These are phyloP conservation scores for Drosophila dunni DNA, from an alignment of 1,140 invertebrate genomes.

Conservation along the genomic window DNA sequence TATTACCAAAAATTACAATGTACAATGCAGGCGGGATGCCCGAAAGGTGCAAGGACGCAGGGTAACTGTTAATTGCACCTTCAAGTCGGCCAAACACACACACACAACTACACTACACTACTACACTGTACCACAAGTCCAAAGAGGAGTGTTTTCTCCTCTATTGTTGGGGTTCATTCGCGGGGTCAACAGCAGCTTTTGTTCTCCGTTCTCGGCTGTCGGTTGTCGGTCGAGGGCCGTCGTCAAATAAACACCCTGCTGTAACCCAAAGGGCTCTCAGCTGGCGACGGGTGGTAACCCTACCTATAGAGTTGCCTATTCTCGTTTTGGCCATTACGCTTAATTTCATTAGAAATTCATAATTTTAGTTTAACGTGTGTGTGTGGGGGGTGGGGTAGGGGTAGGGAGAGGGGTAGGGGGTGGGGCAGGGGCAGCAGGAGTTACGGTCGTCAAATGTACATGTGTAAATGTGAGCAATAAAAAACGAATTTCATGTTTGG, in stretches of 20 bases:
- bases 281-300: constrained; percentile 22
- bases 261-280: neutral
- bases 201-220: constrained; percentile 16
- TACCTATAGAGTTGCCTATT: constrained; percentile 3
- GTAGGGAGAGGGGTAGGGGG: neutral
- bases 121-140: neutral
- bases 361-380: constrained; percentile 53
- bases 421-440: constrained; percentile 1
- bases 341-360: constrained; percentile 84
- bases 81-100: constrained; percentile 2
- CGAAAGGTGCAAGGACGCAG: constrained; percentile 47
- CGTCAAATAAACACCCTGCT: constrained; percentile 74
- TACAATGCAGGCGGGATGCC: constrained; percentile 50
- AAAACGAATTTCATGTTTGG: constrained; percentile 68
- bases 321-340: constrained; percentile 47
- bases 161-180: neutral
- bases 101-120: neutral
- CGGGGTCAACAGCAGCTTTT: constrained; percentile 40
- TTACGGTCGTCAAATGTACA: constrained; percentile 58
- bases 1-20: constrained; percentile 83
- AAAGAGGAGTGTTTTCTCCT: neutral
- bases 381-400: constrained; percentile 2
- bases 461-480: constrained; percentile 82
- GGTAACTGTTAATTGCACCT: constrained; percentile 42
- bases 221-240: constrained; percentile 49